Base-by-base conservation (phyloP, 2,113 vertebrate species). In the Fulica atra region DNA sequence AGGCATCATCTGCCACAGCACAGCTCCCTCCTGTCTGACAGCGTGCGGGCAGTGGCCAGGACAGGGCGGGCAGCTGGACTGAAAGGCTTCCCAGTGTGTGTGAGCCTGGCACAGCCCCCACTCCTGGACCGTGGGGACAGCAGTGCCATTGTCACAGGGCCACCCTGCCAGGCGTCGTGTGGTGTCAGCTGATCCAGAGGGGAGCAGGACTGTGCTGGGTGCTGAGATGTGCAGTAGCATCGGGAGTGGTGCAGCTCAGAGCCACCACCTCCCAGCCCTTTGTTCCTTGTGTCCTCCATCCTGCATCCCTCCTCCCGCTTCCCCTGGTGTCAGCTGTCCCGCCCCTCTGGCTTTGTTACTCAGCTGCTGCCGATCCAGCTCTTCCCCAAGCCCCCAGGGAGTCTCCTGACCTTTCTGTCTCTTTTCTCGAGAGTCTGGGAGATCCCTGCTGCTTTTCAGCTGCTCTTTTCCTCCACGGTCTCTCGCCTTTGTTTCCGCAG, bases 391-490 rank as follows among this genome's bases (percentile, higher is more conserved):
- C 51, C 85, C 82, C 76, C 61, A 28, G 86, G 92, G 93, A 96
- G 82, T 85, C 68, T 96, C 56, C 86, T 83, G 82, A 94, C 92
- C 92, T 96, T 94, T 95, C 90, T 31, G 13, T 89, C 48, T 93
- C 87, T 83, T 71, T 48, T 77, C 71, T 86, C 5, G 16, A 31
- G 76, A 46, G 57, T 71, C 68, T 90, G 82, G 51, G 90, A 51
- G 85, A 82, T 88, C 57, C 19, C 64, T 33, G 53, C 60, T 84
- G 80, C 68, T 68, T 90, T 77, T 81, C 69, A 92, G 82, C 76
- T 4, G 1, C 59, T 73, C 9, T 93, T 51, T 66, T 77, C 40
- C 59, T 89, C 68, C 3, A 0, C 0, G 0, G 26, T 71, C 81
- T 89, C 82, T 86, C 0, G 1, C 72, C 68, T 95, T 94, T 89